These are phyloP conservation scores for Sphaerophoria rueppellii DNA, from an alignment of 2,888 invertebrate genomes.

Conservation along the genomic window DNA sequence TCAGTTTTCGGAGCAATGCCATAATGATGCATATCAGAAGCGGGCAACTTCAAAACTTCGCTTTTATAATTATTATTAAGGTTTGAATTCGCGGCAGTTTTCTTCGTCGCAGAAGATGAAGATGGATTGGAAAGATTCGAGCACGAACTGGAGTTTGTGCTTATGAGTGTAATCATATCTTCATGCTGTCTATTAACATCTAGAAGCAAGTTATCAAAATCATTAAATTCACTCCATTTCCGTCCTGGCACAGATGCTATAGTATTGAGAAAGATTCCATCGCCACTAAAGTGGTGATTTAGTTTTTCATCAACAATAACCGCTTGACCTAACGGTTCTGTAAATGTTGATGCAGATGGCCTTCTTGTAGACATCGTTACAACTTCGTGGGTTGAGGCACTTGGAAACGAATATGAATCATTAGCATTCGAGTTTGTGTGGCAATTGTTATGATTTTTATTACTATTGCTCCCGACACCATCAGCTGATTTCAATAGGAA, in stretches of 20 bases:
- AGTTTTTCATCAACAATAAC: not conserved
- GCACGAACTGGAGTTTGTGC: slow-evolving; percentile 30
- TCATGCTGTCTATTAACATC: slow-evolving; percentile 54
- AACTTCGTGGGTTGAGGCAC: slow-evolving; percentile 16
- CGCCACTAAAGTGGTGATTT: not conserved
- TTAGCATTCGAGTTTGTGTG: slow-evolving; percentile 51
- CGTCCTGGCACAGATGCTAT: slow-evolving; percentile 76
- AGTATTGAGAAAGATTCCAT: slow-evolving; percentile 31
- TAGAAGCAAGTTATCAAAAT: slow-evolving; percentile 78
- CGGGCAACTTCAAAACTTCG: slow-evolving; percentile 84
- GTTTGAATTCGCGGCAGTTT: slow-evolving; percentile 31
- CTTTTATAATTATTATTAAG: slow-evolving; percentile 74
- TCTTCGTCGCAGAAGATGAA: slow-evolving; percentile 62
- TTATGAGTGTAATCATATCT: slow-evolving; percentile 1
- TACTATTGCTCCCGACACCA: slow-evolving; percentile 34
- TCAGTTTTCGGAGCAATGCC: slow-evolving; percentile 91
- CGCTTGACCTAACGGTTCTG: not conserved
- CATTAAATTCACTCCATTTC: slow-evolving; percentile 79
- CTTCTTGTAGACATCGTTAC: not conserved
- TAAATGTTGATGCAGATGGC: slow-evolving; percentile 7
- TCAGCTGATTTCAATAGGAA: slow-evolving; percentile 57
- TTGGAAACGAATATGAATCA: slow-evolving; percentile 52
- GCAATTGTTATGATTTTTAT: slow-evolving; percentile 55
- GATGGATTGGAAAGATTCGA: slow-evolving; percentile 64
- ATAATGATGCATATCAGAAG: slow-evolving; percentile 88